Conservation (phyloP, 2,888 invertebrate species). For the Scaptomyza tumidula region DNA sequence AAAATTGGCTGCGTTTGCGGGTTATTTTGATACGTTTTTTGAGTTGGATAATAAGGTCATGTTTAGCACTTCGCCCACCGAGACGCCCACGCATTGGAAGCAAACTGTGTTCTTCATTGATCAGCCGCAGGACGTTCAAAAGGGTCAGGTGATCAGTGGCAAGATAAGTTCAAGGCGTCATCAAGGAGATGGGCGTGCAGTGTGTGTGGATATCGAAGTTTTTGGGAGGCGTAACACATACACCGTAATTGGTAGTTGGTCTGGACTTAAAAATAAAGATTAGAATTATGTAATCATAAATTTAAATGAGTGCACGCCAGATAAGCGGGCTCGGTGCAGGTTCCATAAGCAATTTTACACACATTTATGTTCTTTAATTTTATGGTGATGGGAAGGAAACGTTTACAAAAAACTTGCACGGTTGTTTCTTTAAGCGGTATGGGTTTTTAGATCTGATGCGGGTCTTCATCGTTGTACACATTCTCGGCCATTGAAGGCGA, state of each 20-base stretch:
- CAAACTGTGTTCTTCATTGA: slow-evolving; percentile 92
- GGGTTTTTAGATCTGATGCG: slow-evolving; percentile 91
- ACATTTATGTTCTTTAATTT: slow-evolving; percentile 19
- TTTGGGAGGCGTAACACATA: slow-evolving; percentile 88
- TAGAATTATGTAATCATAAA: slow-evolving; percentile 67
- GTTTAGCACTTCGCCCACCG: slow-evolving; percentile 89
- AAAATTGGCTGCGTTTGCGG: slow-evolving; percentile 91
- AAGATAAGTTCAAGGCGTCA: slow-evolving; percentile 90
- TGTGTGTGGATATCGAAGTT: slow-evolving; percentile 89
- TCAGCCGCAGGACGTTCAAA: slow-evolving; percentile 88
- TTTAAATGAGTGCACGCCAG: slow-evolving; percentile 61
- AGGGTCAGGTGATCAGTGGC: slow-evolving; percentile 88
- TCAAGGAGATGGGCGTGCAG: slow-evolving; percentile 89
- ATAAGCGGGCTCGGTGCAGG: slow-evolving; percentile 44
- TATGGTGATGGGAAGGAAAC: slow-evolving; percentile 6
- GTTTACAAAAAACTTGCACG: slow-evolving; percentile 27
- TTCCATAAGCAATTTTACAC: slow-evolving; percentile 48
- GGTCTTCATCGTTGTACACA: slow-evolving; percentile 99
- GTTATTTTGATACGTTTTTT: slow-evolving; percentile 96
- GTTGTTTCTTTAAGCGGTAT: slow-evolving; percentile 71
- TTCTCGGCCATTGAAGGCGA: slow-evolving; percentile 99
- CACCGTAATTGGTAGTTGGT: slow-evolving; percentile 86
- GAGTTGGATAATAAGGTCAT: slow-evolving; percentile 87
- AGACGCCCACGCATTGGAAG: slow-evolving; percentile 92
- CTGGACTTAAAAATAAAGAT: slow-evolving; percentile 57